phyloP scores from a whole-genome alignment of 2,797 vertebrate genomes.

The Triplophysa bombifrons region DNA sequence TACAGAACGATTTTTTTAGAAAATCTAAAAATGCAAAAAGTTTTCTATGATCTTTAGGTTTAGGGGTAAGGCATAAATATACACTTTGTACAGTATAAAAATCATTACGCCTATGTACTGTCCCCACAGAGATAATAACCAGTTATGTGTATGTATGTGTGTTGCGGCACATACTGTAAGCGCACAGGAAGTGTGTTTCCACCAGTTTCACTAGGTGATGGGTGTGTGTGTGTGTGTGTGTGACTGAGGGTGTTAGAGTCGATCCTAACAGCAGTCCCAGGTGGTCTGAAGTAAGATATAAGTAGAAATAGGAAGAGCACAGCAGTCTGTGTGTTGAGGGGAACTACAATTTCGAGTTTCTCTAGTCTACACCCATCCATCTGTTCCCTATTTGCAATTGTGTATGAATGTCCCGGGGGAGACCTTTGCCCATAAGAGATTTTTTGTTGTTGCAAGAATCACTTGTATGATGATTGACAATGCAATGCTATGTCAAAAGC shows the following conservation, averaged over 20 bases:
- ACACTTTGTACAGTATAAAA: too few relatives aligned
- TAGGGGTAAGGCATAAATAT: too few relatives aligned
- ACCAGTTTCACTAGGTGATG: slow-evolving; percentile 63
- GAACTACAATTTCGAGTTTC: slow-evolving; percentile 2
- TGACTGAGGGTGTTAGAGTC: background rate
- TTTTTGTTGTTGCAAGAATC: background rate
- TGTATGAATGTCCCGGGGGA: background rate
- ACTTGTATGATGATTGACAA: background rate
- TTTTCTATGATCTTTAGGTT: too few relatives aligned
- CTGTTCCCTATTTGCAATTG: slow-evolving; percentile 24
- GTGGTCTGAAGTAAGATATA: slow-evolving; percentile 25
- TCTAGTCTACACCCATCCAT: slow-evolving; percentile 3
- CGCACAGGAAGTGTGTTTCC: background rate
- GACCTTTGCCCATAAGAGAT: background rate
- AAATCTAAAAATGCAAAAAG: too few relatives aligned
- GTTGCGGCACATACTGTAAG: background rate
- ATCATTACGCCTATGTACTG: too few relatives aligned
- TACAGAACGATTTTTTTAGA: too few relatives aligned
- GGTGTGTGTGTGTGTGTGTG: slow-evolving; percentile 16
- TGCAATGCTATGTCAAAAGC: background rate
- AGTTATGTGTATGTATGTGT: too few relatives aligned
- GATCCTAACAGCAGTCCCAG: slow-evolving; percentile 5
- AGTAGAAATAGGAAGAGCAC: background rate
- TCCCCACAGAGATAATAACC: too few relatives aligned
- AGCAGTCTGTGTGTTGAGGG: slow-evolving; percentile 18